Evolutionary conservation across 1,140 invertebrate genomes (phyloP), one percentile per base, ranked within the genome.

Genomic region (Berghia stephanieae): DNA sequence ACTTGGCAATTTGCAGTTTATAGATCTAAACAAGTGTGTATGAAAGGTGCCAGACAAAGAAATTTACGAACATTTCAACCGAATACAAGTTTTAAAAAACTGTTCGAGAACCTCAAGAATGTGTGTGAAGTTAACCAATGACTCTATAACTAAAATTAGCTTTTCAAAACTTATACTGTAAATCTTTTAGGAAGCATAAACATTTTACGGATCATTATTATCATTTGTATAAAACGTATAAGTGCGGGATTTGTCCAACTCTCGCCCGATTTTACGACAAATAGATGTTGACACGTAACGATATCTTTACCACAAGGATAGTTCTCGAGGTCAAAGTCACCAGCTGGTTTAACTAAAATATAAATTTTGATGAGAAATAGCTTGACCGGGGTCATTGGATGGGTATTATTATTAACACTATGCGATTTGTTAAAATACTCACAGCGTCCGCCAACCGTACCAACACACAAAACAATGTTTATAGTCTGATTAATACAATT

Each of bases 241-340:
- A 27, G 52, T 36, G 27, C 43, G 57, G 21, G 13, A 13, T 46
- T n/a, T 18, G 18, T 8, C 31, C n/a, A 68, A 44, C 10, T 43
- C 44, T 68, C 10, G 1, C 4, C 46, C 18, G 18, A 43, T 49
- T 68, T 68, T 27, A 42, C 18, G 13, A 10, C 16, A 46, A 21
- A 1, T 76, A 52, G 10, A 40, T 77, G 60, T n/a, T n/a, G n/a
- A n/a, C n/a, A n/a, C n/a, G n/a, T n/a, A n/a, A n/a, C n/a, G n/a
- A n/a, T n/a, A n/a, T 60, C 68, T 66, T 36, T 16, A 40, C 46
- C 84, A 85, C 18, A 77, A 89, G 88, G 93, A 93, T 3, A 95
- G 96, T 84, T 89, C 96, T 71, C 84, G 96, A 78, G 95, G 95
- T 36, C 94, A 96, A 86, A 94, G 96, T 70, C 81, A 96, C 43